These are phyloP conservation scores for Sphaeridia pumilis DNA, from an alignment of 2,888 invertebrate genomes.

Conservation along the genomic window DNA sequence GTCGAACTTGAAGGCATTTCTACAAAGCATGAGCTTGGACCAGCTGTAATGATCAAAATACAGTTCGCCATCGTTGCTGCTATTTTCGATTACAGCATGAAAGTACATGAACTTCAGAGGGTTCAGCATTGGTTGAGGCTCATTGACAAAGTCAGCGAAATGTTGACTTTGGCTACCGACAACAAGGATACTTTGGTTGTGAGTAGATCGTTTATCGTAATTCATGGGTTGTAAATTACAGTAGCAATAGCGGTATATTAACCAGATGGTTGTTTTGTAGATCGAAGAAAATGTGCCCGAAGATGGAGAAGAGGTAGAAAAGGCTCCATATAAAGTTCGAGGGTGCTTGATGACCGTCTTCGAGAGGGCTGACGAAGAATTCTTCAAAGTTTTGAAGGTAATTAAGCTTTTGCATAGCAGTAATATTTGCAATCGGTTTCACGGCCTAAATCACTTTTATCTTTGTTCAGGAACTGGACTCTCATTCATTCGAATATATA, in stretches of 20 bases:
- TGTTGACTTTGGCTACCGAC: constrained; percentile 27
- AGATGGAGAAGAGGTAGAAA: constrained; percentile 70
- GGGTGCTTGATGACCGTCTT: constrained; percentile 89
- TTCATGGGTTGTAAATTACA: no score
- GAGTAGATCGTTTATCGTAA: no score
- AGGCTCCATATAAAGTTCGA: constrained; percentile 54
- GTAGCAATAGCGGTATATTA: no score
- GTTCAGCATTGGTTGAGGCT: constrained; percentile 34
- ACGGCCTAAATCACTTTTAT: background rate
- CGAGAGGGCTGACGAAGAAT: constrained; percentile 93
- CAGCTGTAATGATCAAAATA: constrained; percentile 79
- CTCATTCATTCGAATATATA: constrained; percentile 95
- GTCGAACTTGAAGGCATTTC: constrained; percentile 80
- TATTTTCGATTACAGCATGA: constrained; percentile 95
- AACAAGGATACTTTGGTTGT: constrained; percentile 33
- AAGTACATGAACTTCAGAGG: constrained; percentile 88
- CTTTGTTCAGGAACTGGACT: constrained; percentile 49
- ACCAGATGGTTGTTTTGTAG: constrained; percentile 41
- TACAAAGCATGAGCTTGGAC: constrained; percentile 73
- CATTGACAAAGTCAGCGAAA: constrained; percentile 32
- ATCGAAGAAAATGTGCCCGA: constrained; percentile 79
- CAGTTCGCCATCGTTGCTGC: constrained; percentile 88
- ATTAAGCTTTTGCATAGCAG: constrained; percentile 52
- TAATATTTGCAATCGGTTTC: no score
- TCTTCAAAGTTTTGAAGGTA: constrained; percentile 94